These are phyloP conservation scores for Gambelia wislizenii DNA, from an alignment of 2,797 vertebrate species.

Conservation along the genomic window DNA sequence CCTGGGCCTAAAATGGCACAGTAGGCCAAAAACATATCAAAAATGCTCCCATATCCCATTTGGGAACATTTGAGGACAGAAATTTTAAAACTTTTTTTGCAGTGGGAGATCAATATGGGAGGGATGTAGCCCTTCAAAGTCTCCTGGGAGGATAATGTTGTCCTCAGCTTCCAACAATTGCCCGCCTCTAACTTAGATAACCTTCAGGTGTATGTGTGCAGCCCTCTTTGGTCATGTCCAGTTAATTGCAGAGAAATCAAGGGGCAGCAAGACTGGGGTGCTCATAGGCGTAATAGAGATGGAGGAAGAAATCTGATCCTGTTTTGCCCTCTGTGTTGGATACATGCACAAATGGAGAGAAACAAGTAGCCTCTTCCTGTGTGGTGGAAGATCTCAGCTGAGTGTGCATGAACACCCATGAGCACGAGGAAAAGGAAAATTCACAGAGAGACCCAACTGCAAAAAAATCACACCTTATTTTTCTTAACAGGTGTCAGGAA, in stretches of 20 bases:
- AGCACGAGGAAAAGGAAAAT: neutral
- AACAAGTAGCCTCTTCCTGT: neutral
- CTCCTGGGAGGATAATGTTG: too few relatives aligned
- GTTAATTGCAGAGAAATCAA: too few relatives aligned
- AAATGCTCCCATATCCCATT: neutral
- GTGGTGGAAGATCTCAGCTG: neutral
- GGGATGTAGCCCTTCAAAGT: too few relatives aligned
- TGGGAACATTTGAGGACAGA: neutral
- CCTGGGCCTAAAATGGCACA: too few relatives aligned
- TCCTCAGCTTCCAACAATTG: too few relatives aligned
- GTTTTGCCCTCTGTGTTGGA: neutral
- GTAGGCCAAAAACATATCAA: too few relatives aligned
- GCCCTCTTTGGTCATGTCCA: neutral
- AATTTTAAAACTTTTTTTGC: too few relatives aligned
- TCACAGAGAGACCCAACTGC: neutral
- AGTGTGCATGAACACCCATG: neutral
- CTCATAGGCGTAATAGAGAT: neutral
- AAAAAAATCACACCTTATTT: neutral
- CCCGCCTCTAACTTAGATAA: too few relatives aligned
- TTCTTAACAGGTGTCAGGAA: neutral
- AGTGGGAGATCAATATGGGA: too few relatives aligned
- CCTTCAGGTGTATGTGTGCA: too few relatives aligned
- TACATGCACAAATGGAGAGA: neutral
- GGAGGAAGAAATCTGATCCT: neutral
- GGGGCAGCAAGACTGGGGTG: neutral